Evolutionary conservation across 2,797 vertebrate species (phyloP), one percentile per base, ranked within the genome.

Genomic region (Natrix natrix): DNA sequence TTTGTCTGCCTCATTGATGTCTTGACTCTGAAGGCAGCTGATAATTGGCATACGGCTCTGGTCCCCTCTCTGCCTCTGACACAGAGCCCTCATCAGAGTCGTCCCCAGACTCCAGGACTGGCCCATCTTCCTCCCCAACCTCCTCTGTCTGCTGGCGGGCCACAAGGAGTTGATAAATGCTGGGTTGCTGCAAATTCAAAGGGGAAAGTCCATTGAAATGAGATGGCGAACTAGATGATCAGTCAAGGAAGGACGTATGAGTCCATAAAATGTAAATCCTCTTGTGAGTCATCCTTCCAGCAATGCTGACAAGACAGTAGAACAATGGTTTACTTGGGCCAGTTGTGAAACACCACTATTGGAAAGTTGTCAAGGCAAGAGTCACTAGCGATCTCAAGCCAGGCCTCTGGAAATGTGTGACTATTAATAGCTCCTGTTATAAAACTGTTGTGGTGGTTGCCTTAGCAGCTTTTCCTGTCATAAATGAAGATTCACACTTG

Each of bases 301-400:
- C 28, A 87, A 88, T 91, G 92, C 93, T 92, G 94, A 59, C 95
- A 95, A 96, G 94, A 94, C 91, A n/a, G 93, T 89, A 92, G 88
- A 88, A 93, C 94, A 92, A 91, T 94, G 92, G 91, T 94, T 95
- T 90, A 89, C 94, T 11, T 60, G 2, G 52, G 91, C 91, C 60
- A 22, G 11, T 96, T 96, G 94, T 95, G 96, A 96, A 97, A 97
- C 92, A 94, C 91, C 92, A 94, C 93, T 96, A 96, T 95, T 96
- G 95, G 91, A 94, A 96, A 96, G 95, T 91, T 95, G 91, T 95
- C 94, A 94, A 61, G 24, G 93, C 95, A 94, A 96, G 95, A 96
- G 95, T 89, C 94, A 95, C 93, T 94, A 96, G 93, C 88, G 94
- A 94, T 69, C 32, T 56, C 55, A 90, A 88, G 66, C 24, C 56